Evolutionary conservation across 2,888 invertebrate genomes (phyloP).

Genomic region (Hipparchia semele): DNA sequence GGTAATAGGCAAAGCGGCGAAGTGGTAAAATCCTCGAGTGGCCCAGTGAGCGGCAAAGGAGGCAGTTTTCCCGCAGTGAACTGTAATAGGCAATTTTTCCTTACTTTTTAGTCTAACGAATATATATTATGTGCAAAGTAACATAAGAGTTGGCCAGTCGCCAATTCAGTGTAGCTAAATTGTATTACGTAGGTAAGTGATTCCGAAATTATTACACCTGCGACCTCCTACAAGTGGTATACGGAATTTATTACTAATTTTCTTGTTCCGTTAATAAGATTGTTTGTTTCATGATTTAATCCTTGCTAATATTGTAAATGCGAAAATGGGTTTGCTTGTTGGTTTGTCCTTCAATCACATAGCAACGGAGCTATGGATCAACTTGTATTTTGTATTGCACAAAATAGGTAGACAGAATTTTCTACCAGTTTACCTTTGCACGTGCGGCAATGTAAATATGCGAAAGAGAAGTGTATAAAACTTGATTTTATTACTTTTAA

Average conservation of each 20-base stretch:
- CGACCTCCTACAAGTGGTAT: conserved; percentile 27
- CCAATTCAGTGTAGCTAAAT: conserved; percentile 36
- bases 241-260: conserved; percentile 10
- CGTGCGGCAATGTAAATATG: too few species aligned
- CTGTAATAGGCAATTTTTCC: conserved; percentile 25
- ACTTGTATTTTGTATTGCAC: too few species aligned
- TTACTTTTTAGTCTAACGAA: conserved; percentile 31
- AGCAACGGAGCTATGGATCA: too few species aligned
- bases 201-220: conserved; percentile 36
- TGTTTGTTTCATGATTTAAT: not conserved
- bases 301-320: too few species aligned
- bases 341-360: too few species aligned
- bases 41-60: conserved; percentile 17
- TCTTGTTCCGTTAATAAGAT: not conserved
- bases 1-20: conserved; percentile 1
- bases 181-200: conserved; percentile 35
- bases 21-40: conserved; percentile 6
- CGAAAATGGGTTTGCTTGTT: too few species aligned
- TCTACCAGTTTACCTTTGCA: too few species aligned
- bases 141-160: conserved; percentile 30
- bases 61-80: conserved; percentile 14
- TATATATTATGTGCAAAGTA: conserved; percentile 28
- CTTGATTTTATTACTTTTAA: too few species aligned
- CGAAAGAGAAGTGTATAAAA: too few species aligned
- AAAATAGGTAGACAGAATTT: too few species aligned